Base-by-base conservation (phyloP, 2,888 invertebrate genomes). In the Margaritifera margaritifera region DNA sequence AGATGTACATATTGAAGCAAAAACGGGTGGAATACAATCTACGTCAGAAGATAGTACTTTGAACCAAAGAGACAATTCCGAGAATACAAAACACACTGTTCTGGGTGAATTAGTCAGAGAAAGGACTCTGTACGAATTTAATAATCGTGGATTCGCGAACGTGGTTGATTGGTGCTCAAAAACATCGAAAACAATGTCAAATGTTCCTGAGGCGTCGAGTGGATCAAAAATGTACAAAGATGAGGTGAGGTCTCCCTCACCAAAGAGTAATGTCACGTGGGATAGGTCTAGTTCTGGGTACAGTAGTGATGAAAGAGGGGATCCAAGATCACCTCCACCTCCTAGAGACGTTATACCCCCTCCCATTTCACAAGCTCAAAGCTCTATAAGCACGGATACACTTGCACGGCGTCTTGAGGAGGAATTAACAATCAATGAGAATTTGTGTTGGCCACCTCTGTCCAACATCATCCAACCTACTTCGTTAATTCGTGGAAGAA, bases 271-370 rank as follows among this genome's bases (percentile, higher is more conserved):
- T 60, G 69, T 74, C 8, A 77, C 77, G 0, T 77, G 72, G 77
- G 77, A 75, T 50, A 59, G 77, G 22, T 72, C 74, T 3, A 77
- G 77, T 62, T 77, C 77, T 20, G 77, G 74, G 6, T 77, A 74
- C 55, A 75, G 74, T 62, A 75, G 77, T 62, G 77, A 77, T 53
- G 77, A 77, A 52, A 62, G 77, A 24, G 68, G 68, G 8, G 77
- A 77, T 31, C 72, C 77, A 6, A 59, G 72, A 15, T 77, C 77
- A 22, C 77, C 77, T 8, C 77, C 74, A 18, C 77, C 72, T 3
- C 60, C 57, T 53, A 68, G 52, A 42, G 42, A 42, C 42, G 15
- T 42, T 42, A 15, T 15, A 3, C 42, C 42, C 42, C 1, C 11
- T 15, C 15, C 42, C 42, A 42, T 42, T 42, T 42, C 42, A 42